Conservation (phyloP, 37 sponge, comb jelly and placozoan genomes). For the Halichondria panicea region DNA sequence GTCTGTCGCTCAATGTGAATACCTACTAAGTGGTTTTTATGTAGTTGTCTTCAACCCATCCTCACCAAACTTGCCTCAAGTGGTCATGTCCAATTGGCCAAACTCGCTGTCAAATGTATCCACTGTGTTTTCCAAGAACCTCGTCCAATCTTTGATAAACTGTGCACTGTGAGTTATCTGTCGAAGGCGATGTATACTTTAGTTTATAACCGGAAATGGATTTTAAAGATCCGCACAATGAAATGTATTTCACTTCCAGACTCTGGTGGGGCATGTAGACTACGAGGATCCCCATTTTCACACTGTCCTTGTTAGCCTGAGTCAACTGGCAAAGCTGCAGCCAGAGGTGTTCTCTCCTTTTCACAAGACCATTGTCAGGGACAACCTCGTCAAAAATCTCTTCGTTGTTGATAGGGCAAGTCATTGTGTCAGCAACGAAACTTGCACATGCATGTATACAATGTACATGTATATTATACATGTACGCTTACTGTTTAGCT, state of each 20-base stretch:
- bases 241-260: slow-evolving; percentile 7
- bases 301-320: slow-evolving; percentile 38
- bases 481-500: no score
- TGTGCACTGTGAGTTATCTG: slow-evolving; percentile 39
- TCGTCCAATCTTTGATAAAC: slow-evolving; percentile 52
- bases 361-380: slow-evolving; percentile 41
- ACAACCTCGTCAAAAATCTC: slow-evolving; percentile 65
- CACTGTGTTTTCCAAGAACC: slow-evolving; percentile 48
- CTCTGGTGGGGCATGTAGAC: slow-evolving; percentile 27
- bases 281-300: slow-evolving; percentile 43
- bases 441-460: neutral
- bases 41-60: slow-evolving; percentile 69
- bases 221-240: neutral
- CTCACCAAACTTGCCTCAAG: slow-evolving; percentile 56
- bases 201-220: no score
- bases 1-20: neutral
- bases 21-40: neutral
- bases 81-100: slow-evolving; percentile 52
- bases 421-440: neutral
- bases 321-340: slow-evolving; percentile 50
- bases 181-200: no score
- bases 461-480: neutral
- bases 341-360: slow-evolving; percentile 50
- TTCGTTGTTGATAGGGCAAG: slow-evolving; percentile 55
- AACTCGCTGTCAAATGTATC: slow-evolving; percentile 61